Evolutionary conservation across 2,888 invertebrate genomes (phyloP), one percentile per base, ranked within the genome.

Genomic region (Apodemia duryi): DNA sequence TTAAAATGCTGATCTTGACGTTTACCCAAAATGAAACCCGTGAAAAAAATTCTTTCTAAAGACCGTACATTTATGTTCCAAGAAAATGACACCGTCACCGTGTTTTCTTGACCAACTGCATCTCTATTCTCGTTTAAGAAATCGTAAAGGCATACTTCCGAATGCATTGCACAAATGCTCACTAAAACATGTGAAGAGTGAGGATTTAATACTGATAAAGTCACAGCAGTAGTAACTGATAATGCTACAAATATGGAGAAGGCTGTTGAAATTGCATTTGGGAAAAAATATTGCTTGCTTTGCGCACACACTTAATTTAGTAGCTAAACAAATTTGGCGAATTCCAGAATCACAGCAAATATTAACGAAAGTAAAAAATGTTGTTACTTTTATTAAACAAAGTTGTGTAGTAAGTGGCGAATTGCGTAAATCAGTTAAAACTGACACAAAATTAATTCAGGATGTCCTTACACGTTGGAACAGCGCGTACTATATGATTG

Each of bases 301-400:
- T 73, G 79, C 78, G 6, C 79, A 82, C 70, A 77, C 76, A 6
- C 66, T 82, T 41, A 80, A 82, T 74, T 77, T 82, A 64, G 75
- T 80, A 10, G 75, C 76, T 69, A 64, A 74, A 74, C 54, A 68
- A 67, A 70, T 68, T 65, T 65, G 73, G 67, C 64, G 32, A 62
- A 63, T 63, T 70, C 57, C 73, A 57, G 69, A 75, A 64, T 66
- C 67, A 64, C 70, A 69, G 60, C 9, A 61, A 49, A 69, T 75
- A 63, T 32, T 75, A 66, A 68, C 72, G 0, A 74, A 74, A 73
- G 67, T 71, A 67, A 74, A 75, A 72, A 65, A 63, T 64, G 43
- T 75, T 67, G 75, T 77, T 52, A 74, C 72, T 63, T 72, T 57
- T 46, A 72, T 73, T 67, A 73, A 75, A 71, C 74, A 71, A 69